Evolutionary conservation across 1,140 invertebrate genomes (phyloP).

Genomic region (Steinernema khuongi): DNA sequence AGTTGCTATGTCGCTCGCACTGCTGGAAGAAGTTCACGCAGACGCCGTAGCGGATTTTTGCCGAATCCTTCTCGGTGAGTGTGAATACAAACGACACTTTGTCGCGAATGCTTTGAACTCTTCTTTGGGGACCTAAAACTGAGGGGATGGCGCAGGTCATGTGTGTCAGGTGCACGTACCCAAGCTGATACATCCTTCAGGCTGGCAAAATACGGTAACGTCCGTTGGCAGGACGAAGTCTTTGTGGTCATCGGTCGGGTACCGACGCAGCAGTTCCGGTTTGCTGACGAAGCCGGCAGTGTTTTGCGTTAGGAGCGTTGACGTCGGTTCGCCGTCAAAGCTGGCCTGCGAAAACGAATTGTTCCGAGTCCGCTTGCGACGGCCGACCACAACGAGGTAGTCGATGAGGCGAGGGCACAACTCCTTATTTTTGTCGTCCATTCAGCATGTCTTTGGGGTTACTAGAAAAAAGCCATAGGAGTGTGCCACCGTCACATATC

Average conservation of each 20-base stretch:
- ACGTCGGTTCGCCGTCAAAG: background rate
- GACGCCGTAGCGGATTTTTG: conserved; percentile 82
- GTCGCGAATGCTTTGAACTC: conserved; percentile 71
- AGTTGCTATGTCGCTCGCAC: conserved; percentile 62
- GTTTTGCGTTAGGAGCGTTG: background rate
- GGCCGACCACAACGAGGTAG: conserved; percentile 92
- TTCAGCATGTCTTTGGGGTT: conserved; percentile 23
- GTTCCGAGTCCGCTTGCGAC: conserved; percentile 65
- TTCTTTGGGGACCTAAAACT: conserved; percentile 24
- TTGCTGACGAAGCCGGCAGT: conserved; percentile 26
- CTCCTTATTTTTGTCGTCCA: conserved; percentile 53
- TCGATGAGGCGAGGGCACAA: conserved; percentile 70
- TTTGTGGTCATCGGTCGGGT: conserved; percentile 86
- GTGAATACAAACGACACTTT: conserved; percentile 79
- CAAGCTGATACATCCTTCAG: conserved; percentile 88
- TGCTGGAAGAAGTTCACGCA: conserved; percentile 97
- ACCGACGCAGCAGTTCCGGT: conserved; percentile 69
- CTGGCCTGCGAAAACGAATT: background rate
- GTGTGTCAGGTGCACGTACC: conserved; percentile 65
- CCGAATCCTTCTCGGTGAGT: conserved; percentile 98
- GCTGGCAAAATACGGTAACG: conserved; percentile 99
- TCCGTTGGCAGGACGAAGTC: conserved; percentile 93
- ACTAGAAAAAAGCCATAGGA: background rate
- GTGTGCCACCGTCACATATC: background rate
- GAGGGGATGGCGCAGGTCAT: no score